Conservation (phyloP, 2,113 vertebrate genomes). For the Amblyornis subalaris region DNA sequence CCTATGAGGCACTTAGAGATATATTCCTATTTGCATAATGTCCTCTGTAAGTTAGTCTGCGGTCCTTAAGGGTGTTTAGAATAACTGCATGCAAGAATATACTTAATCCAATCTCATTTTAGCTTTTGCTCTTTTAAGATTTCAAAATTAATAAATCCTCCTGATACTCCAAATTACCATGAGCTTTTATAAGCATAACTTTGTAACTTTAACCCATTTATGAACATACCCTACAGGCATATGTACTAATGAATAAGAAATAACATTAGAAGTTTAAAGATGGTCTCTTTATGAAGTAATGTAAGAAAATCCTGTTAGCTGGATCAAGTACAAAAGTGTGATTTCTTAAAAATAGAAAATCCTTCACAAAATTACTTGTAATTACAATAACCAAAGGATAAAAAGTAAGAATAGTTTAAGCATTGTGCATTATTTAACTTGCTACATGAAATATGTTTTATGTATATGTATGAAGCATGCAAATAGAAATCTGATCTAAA, state of each 20-base stretch:
- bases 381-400: slow-evolving; percentile 88
- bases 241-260: slow-evolving; percentile 99
- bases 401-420: slow-evolving; percentile 78
- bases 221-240: slow-evolving; percentile 96
- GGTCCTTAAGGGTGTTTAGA: slow-evolving; percentile 97
- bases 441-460: slow-evolving; percentile 73
- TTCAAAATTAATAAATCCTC: slow-evolving; percentile 99
- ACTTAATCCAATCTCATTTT: slow-evolving; percentile 99
- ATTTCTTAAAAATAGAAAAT: slow-evolving; percentile 97
- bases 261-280: slow-evolving; percentile 99
- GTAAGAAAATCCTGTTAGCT: slow-evolving; percentile 99
- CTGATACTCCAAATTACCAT: slow-evolving; percentile 94
- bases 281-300: slow-evolving; percentile 99
- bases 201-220: slow-evolving; percentile 99
- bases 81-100: slow-evolving; percentile 98
- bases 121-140: slow-evolving; percentile 96
- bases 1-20: slow-evolving; percentile 82
- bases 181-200: slow-evolving; percentile 95
- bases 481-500: slow-evolving; percentile 66
- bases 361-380: slow-evolving; percentile 86
- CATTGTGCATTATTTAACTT: slow-evolving; percentile 77
- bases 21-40: slow-evolving; percentile 96
- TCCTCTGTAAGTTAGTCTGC: slow-evolving; percentile 92
- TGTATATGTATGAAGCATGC: slow-evolving; percentile 71
- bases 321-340: slow-evolving; percentile 99